Base-by-base conservation (phyloP, 2,888 invertebrate species). In the Caenorhabditis sp. region DNA sequence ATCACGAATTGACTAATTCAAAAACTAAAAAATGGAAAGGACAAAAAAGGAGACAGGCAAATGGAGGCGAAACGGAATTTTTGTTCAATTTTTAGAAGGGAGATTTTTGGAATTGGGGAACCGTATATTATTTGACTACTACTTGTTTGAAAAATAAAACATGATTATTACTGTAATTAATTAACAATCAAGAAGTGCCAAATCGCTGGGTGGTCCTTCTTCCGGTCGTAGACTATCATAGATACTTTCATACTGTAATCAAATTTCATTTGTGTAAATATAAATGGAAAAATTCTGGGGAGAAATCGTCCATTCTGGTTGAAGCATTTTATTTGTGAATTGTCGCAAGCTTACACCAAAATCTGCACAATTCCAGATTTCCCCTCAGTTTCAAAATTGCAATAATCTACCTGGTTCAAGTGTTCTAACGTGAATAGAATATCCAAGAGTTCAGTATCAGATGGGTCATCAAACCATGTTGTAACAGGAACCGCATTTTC, bases 381-480 rank as follows among this genome's bases (percentile, higher is more conserved):
- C 5, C 5, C 3, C 2, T 21, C 14, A 26, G 26, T 14, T 56
- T 56, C 10, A 10, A 4, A 27, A 56, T 27, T 56, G 2, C 14
- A 20, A 14, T n/a, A n/a, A 52, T 31, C 59, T 36, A 95, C 94
- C 91, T 93, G 94, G 90, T 95, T 94, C 85, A 99, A 91, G 89
- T 94, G 94, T 90, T 99, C 97, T 90, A 99, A 95, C 90, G 97
- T 94, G 85, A 97, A 97, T 90, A 99, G 93, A 89, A 99, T 91
- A 91, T 99, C 97, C 88, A 95, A 91, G 82, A 99, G 92, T 90
- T 99, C 97, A 76, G 94, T 93, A 90, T 99, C 99, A 88, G 93
- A 93, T 92, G 94, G 94, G 90, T 99, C 99, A 90, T 99, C 97
- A 90, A 99, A 99, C 99, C 99, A 99, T 82, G 97, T 97, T 89